Evolutionary conservation across 2,113 vertebrate genomes (phyloP), one percentile per base, ranked within the genome.

Genomic region (Leucosticte australis): DNA sequence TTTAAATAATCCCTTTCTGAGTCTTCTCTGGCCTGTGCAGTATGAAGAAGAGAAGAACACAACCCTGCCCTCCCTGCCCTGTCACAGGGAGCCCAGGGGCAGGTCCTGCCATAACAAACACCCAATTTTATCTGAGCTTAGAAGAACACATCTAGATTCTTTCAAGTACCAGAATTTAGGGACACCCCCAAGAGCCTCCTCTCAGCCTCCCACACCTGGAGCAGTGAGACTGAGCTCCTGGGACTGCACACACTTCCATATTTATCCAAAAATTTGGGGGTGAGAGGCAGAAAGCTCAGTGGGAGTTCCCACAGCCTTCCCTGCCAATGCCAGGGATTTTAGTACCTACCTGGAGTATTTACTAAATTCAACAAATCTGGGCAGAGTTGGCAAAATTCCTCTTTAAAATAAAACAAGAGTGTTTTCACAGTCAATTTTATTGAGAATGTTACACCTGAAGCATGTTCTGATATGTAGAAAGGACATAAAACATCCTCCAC

Each of bases 91-190:
- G 41, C 39, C 70, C 42, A 44, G 24, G 33, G 74, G 22, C 52
- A 82, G 31, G 44, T 63, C 49, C 53, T 13, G 6, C 55, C 13
- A 47, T 16, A 76, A 57, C 2, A 70, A n/a, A 69, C 56, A 31
- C 37, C 11, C 26, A 55, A 6, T 50, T 92, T n/a, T 24, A 77
- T 57, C 44, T 50, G 70, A 52, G 64, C 5, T 89, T 13, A 82
- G 41, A 68, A 47, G 18, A 69, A 33, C 24, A 75, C 55, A 87
- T 31, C 19, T 12, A 71, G 18, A 47, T 30, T 74, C 17, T 33
- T 42, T 44, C 30, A 87, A 69, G 64, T 47, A 88, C 57, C 78
- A 60, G 79, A 90, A 93, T 85, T 89, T 73, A 74, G 47, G 57
- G 88, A 62, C n/a, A 21, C 3, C 9, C 18, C 49, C 6, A 0